phyloP scores from a whole-genome alignment of 53 echinoderm and acorn worm species.

The Antedon mediterranea region DNA sequence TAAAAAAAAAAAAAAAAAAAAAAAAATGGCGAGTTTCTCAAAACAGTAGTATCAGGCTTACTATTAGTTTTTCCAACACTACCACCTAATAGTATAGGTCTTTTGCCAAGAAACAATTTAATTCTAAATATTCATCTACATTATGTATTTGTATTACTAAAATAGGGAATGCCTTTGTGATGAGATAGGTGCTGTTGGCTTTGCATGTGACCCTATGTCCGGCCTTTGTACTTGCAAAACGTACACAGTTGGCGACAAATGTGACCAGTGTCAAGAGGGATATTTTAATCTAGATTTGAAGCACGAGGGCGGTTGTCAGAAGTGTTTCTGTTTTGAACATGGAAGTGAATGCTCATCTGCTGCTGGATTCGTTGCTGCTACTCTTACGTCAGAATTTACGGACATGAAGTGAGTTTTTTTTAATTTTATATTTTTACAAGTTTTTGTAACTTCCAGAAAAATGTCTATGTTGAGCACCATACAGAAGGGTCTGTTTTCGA shows the following conservation, averaged over 20 bases:
- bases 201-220: conserved; percentile 27
- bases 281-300: conserved; percentile 46
- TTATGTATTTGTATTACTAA: neutral
- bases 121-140: too few species aligned
- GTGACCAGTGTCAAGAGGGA: conserved; percentile 42
- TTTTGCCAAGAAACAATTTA: too few species aligned
- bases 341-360: conserved; percentile 40
- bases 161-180: conserved; percentile 61
- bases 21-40: too few species aligned
- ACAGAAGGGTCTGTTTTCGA: too few species aligned
- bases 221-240: conserved; percentile 72
- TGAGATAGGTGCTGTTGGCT: conserved; percentile 31
- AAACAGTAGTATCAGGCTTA: too few species aligned
- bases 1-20: too few species aligned
- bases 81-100: too few species aligned
- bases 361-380: conserved; percentile 35
- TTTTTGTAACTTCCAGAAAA: too few species aligned
- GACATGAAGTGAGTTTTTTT: neutral
- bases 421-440: neutral
- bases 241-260: conserved; percentile 54
- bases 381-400: conserved; percentile 45
- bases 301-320: conserved; percentile 67
- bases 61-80: too few species aligned
- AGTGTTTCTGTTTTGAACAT: conserved; percentile 78
- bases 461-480: too few species aligned